Evolutionary conservation across 2,797 vertebrate species (phyloP).

Genomic region (Falco peregrinus): DNA sequence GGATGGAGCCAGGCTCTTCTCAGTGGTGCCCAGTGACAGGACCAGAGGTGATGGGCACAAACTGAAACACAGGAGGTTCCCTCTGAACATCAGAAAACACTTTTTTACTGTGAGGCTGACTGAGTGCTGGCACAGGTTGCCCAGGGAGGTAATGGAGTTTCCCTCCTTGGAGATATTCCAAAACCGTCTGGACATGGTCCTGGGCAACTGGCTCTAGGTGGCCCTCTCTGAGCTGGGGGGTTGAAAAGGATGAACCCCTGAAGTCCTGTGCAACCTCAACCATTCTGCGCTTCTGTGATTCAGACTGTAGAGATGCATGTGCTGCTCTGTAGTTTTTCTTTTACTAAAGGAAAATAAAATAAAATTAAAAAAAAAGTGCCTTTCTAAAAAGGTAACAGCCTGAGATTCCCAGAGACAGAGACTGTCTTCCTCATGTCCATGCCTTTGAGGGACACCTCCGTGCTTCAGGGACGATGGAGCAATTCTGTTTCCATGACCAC

Average conservation of each 20-base stretch:
- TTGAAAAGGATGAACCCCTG: background rate
- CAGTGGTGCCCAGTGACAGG: accelerated
- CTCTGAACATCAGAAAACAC: background rate
- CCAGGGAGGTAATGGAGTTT: background rate
- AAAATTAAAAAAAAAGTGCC: background rate
- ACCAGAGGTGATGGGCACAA: background rate
- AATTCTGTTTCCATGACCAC: background rate
- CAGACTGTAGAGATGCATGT: background rate
- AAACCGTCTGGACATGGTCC: background rate
- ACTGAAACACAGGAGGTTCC: background rate
- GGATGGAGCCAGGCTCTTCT: background rate
- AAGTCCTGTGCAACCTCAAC: background rate
- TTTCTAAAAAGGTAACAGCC: background rate
- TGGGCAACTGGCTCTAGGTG: background rate
- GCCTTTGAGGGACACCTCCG: background rate
- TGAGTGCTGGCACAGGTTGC: background rate
- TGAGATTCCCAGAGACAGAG: background rate
- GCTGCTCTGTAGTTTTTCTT: background rate
- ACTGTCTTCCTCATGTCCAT: background rate
- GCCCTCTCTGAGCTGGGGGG: background rate
- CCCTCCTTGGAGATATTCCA: background rate
- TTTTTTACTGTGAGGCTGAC: background rate
- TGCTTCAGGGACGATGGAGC: background rate
- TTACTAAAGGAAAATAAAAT: background rate
- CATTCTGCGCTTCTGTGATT: background rate